These are phyloP conservation scores for Cynopterus sphinx DNA, from an alignment of 2,797 vertebrate species.

Conservation along the genomic window DNA sequence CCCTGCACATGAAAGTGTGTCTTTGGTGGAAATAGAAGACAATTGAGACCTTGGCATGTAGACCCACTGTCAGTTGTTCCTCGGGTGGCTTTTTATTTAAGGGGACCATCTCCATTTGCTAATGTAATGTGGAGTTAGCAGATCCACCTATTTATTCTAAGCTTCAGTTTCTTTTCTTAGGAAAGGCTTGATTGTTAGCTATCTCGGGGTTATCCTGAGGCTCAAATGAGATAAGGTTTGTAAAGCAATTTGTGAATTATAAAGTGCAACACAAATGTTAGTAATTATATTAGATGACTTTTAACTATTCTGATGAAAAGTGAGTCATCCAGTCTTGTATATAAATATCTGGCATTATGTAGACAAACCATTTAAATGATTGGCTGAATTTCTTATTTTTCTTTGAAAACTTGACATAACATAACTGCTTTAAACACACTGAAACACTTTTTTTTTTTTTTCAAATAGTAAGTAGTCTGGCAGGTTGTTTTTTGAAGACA, in stretches of 20 bases:
- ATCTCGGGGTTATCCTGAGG: not conserved
- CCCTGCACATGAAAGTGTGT: not conserved
- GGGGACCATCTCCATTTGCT: not conserved
- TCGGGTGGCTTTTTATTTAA: not conserved
- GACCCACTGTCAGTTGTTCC: not conserved
- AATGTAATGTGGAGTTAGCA: not conserved
- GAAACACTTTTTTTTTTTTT: not conserved
- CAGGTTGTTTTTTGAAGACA: constrained; percentile 42
- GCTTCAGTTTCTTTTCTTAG: not conserved
- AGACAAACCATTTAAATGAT: not conserved
- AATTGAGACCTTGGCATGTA: not conserved
- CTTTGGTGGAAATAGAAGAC: not conserved
- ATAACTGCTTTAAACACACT: constrained; percentile 5
- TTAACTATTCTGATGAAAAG: not conserved
- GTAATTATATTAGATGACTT: not conserved
- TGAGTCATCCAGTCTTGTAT: not conserved
- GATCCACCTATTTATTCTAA: not conserved
- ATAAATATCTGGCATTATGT: not conserved
- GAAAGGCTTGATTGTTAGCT: not conserved
- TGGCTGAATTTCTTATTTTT: constrained; percentile 26
- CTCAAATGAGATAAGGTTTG: not conserved
- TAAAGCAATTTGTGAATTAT: not conserved
- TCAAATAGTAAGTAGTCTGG: constrained; percentile 20
- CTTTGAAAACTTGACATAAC: constrained; percentile 10
- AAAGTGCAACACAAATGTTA: not conserved